These are phyloP conservation scores for Sinohyriopsis cumingii DNA, from an alignment of 2,888 invertebrate genomes.

Conservation along the genomic window DNA sequence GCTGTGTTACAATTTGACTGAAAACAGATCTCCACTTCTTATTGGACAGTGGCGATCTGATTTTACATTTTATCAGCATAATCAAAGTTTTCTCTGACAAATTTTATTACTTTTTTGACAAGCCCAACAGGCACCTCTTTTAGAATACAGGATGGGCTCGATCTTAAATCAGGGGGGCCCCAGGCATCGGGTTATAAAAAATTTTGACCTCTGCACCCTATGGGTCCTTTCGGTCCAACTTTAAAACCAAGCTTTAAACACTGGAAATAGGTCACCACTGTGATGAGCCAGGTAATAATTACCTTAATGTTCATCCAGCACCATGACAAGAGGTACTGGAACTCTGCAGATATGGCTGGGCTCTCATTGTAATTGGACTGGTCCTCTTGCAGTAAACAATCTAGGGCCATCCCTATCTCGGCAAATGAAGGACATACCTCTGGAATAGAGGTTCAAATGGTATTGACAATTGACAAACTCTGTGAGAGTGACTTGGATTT, in stretches of 20 bases:
- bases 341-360: constrained; percentile 75
- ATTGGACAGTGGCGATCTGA: too few relatives aligned
- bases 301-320: constrained; percentile 85
- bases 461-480: neutral
- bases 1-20: too few relatives aligned
- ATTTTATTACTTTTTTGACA: too few relatives aligned
- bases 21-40: too few relatives aligned
- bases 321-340: constrained; percentile 82
- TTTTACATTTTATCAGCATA: too few relatives aligned
- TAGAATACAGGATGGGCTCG: too few relatives aligned
- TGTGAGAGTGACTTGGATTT: neutral
- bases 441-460: constrained; percentile 37
- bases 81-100: too few relatives aligned
- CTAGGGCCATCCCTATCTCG: constrained; percentile 83
- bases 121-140: too few relatives aligned
- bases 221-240: too few relatives aligned
- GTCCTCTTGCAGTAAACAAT: constrained; percentile 74
- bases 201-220: too few relatives aligned
- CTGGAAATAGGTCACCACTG: neutral
- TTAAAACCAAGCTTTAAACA: neutral
- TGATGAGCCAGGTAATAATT: neutral
- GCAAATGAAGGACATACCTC: constrained; percentile 82
- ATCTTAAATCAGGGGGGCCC: neutral
- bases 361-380: constrained; percentile 66
- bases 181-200: too few relatives aligned